Percentiles rank a stretch among this genome's conserved stretches.
phyloP scores from a whole-genome alignment of 2,888 invertebrate genomes.

The Mylabris sibirica region DNA sequence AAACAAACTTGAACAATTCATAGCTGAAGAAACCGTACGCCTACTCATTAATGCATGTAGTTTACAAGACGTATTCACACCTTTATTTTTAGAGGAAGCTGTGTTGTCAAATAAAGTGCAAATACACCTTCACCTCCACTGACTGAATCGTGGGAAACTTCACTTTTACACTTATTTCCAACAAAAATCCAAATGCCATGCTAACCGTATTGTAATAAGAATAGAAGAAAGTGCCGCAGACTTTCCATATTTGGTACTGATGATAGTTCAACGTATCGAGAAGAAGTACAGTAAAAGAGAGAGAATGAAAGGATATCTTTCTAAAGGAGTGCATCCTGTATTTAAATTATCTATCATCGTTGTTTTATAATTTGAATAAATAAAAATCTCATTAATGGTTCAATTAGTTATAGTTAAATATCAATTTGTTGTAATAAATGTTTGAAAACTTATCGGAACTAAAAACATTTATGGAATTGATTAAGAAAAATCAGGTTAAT shows the following conservation, averaged over 20 bases:
- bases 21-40: background rate
- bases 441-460: background rate
- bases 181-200: conserved; percentile 6
- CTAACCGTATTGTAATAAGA: conserved; percentile 12
- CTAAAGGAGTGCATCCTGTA: background rate
- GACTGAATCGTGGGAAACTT: conserved; percentile 1
- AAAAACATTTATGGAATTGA: background rate
- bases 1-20: background rate
- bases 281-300: background rate
- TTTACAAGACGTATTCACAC: conserved; percentile 11
- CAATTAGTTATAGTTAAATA: background rate
- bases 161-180: conserved; percentile 10
- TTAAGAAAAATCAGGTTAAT: background rate
- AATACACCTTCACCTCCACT: conserved; percentile 10
- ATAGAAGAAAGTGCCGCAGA: conserved; percentile 12
- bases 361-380: background rate
- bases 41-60: conserved; percentile 1
- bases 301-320: conserved; percentile 12
- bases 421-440: background rate
- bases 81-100: conserved; percentile 9
- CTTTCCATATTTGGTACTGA: conserved; percentile 10
- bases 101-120: conserved; percentile 8
- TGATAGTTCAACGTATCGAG: conserved; percentile 3
- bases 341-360: background rate
- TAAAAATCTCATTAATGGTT: background rate